A percentile compares a stretch with the other conserved stretches of the same genome.
Conservation (phyloP, 2,113 vertebrate species). For the Oncorhynchus nerka region DNA sequence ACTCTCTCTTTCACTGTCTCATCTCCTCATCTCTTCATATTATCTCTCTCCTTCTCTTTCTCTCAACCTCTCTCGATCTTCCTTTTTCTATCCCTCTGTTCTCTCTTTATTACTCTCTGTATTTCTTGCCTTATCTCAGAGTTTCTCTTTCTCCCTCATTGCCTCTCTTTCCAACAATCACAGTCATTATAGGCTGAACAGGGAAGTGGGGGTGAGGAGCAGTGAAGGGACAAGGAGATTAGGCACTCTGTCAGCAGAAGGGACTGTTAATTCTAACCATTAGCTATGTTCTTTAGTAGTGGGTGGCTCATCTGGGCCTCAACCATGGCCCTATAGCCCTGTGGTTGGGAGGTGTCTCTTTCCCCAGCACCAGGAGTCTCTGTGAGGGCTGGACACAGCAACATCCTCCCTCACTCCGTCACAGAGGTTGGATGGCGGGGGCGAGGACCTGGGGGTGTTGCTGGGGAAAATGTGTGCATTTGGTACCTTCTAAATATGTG, state of each 20-base stretch:
- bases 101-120: background rate
- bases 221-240: conserved; percentile 37
- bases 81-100: conserved; percentile 4
- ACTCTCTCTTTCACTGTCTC: background rate
- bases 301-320: conserved; percentile 48
- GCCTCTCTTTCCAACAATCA: conserved; percentile 28
- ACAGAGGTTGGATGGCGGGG: background rate
- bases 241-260: conserved; percentile 55
- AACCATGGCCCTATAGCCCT: conserved; percentile 48
- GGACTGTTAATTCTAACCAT: conserved; percentile 65
- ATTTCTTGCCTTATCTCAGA: background rate
- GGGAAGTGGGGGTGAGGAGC: conserved; percentile 3
- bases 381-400: too few relatives aligned
- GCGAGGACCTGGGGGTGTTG: conserved; percentile 20
- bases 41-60: background rate
- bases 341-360: conserved; percentile 26
- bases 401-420: background rate
- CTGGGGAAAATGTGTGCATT: conserved; percentile 52
- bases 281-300: conserved; percentile 53
- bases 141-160: background rate
- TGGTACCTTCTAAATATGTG: conserved; percentile 38
- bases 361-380: background rate
- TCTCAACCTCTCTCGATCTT: background rate
- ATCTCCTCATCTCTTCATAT: background rate
- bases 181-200: conserved; percentile 50